phyloP scores from a whole-genome alignment of 64 coral and sea anemone genomes.

The Pocillopora verrucosa region DNA sequence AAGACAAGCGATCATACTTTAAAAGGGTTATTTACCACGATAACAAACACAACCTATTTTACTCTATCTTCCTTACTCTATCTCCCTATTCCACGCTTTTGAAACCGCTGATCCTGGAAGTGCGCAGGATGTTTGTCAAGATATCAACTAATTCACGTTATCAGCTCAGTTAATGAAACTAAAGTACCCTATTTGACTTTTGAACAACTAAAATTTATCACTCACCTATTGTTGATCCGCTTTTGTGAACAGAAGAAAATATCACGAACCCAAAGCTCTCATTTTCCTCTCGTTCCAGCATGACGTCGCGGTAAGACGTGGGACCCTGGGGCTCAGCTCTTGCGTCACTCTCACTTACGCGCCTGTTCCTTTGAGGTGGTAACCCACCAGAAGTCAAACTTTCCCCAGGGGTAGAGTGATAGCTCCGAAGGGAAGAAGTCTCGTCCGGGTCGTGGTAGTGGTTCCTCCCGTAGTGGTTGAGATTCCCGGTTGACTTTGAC shows the following conservation, averaged over 20 bases:
- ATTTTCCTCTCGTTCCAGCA: constrained; percentile 61
- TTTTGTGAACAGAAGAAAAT: constrained; percentile 80
- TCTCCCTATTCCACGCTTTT: too few species aligned
- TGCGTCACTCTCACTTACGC: constrained; percentile 75
- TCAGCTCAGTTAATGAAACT: too few species aligned
- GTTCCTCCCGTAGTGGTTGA: constrained; percentile 18
- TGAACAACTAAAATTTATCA: neutral
- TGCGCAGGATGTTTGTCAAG: too few species aligned
- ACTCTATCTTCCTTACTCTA: too few species aligned
- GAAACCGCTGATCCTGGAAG: too few species aligned
- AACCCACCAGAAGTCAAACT: neutral
- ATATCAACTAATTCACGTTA: too few species aligned
- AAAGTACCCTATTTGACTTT: neutral
- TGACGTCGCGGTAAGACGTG: constrained; percentile 67
- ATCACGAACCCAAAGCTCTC: constrained; percentile 98
- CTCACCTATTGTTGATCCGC: constrained; percentile 90
- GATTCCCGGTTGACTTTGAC: constrained; percentile 18
- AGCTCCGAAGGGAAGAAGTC: constrained; percentile 20
- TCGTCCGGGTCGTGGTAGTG: constrained; percentile 5
- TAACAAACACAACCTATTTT: too few species aligned
- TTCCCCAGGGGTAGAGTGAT: constrained; percentile 31
- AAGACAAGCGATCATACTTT: too few species aligned
- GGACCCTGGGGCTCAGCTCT: constrained; percentile 52
- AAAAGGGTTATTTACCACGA: too few species aligned
- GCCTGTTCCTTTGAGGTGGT: constrained; percentile 54